phyloP scores from a whole-genome alignment of 2,888 invertebrate species.

The Myopa testacea region DNA sequence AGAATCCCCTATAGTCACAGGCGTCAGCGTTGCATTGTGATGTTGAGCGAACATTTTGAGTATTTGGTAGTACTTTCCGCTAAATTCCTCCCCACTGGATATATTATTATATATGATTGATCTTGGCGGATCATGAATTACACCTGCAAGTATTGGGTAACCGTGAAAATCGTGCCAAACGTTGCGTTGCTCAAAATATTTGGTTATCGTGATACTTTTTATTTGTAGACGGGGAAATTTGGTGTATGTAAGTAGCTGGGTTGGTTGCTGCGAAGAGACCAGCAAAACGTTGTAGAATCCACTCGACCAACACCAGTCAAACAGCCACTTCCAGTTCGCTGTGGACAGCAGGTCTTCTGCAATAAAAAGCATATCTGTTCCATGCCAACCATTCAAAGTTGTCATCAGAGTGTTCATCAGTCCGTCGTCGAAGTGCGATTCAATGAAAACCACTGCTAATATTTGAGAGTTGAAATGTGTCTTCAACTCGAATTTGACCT shows the following conservation, averaged over 20 bases:
- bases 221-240: slow-evolving; percentile 12
- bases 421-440: not conserved
- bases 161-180: slow-evolving; percentile 11
- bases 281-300: slow-evolving; percentile 34
- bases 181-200: slow-evolving; percentile 26
- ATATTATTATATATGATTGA: slow-evolving; percentile 31
- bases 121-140: slow-evolving; percentile 35
- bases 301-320: slow-evolving; percentile 31
- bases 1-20: slow-evolving; percentile 15
- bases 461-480: slow-evolving; percentile 25
- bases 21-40: slow-evolving; percentile 29
- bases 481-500: slow-evolving; percentile 1
- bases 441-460: slow-evolving; percentile 15
- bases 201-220: not conserved
- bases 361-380: slow-evolving; percentile 32
- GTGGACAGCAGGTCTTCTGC: not conserved
- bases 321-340: slow-evolving; percentile 22
- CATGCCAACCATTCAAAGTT: slow-evolving; percentile 12
- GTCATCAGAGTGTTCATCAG: slow-evolving; percentile 19
- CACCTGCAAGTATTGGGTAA: slow-evolving; percentile 16
- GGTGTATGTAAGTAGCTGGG: not conserved
- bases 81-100: not conserved
- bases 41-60: slow-evolving; percentile 23
- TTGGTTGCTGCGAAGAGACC: not conserved
- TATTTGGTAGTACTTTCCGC: slow-evolving; percentile 6